Base-by-base conservation (phyloP, 2,113 vertebrate species). In the Datnioides undecimradiatus region DNA sequence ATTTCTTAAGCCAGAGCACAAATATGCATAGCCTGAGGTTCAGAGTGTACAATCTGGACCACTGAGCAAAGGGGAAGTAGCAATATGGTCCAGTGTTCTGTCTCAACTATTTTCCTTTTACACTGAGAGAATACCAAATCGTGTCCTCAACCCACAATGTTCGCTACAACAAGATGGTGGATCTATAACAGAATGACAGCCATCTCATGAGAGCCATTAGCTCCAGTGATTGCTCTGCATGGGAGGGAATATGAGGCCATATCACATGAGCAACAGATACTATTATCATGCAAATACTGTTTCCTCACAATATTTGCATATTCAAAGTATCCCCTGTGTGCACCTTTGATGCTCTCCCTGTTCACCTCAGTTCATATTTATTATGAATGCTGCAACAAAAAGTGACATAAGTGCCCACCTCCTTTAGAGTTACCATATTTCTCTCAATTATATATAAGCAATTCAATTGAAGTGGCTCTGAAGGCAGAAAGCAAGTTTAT, bases 261-360 rank as follows among this genome's bases (percentile, higher is more conserved):
- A 51, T 60, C 73, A 46, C 51, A 64, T 27, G 49, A 76, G 66
- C 55, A 66, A 73, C 64, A 70, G 17, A 45, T 62, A 45, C 66
- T 25, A 73, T 82, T 79, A 67, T 76, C 55, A 89, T 73, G 82
- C 78, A 86, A 86, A 88, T 74, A 55, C 13, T 17, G 29, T 66
- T 80, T 85, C 57, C 70, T 58, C 33, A 27, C 34, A 70, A 23
- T n/a, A 59, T 89, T 86, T 89, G 71, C 75, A 81, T 76, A 87
- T 72, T 80, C 72, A 70, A 77, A 72, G 40, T 38, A 12, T 65
- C 62, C 54, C 67, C 29, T 19, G 57, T 19, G 23, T 51, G 27
- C 43, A 73, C 21, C 55, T 76, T 46, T 60, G 62, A 34, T 0
- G 46, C 17, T 17, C 33, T 49, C 41, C n/a, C 63, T 31, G 36